Base-by-base conservation (phyloP, 2,888 invertebrate species). In the Eupithecia abbreviata region DNA sequence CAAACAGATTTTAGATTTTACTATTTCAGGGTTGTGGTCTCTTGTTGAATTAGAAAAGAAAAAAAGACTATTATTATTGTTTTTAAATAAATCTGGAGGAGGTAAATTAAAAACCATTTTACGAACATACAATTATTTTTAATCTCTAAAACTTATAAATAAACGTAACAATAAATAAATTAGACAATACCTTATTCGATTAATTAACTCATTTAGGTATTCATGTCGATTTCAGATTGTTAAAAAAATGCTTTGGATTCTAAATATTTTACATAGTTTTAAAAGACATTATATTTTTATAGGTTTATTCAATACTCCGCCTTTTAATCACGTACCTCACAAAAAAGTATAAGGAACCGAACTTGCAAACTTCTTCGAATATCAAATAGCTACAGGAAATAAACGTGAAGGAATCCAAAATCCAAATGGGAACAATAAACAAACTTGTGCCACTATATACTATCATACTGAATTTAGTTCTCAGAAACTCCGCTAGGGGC, bases 111-210 rank as follows among this genome's bases (percentile, higher is more conserved):
- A 74, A 77, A 72, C n/a, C 45, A 41, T 49, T 65, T 67, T 67
- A 75, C 45, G 72, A 75, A 78, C 75, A 77, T 80, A 72, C 71
- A 74, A 77, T 75, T 75, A 79, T 79, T 77, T 79, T 79, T 77
- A 74, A 73, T 79, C 72, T 74, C 80, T 81, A 78, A 78, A n/a
- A 18, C 76, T 84, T 85, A 85, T 79, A 82, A 84, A 86, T 85
- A 82, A 83, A 81, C 86, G 85, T 84, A 82, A 85, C 80, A 83
- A 80, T 83, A 85, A 85, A 75, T 77, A 75, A 77, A 51, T 72
- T 45, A 71, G 3, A 55, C 9, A 66, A 66, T 18, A 45, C 69
- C 45, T 9, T 69, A 69, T 13, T 45, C n/a, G 67, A 43, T 68
- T 41, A 68, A 45, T n/a, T 68, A 68, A 68, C 67, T 15, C 4